Evolutionary conservation across 2,888 invertebrate genomes (phyloP).

Genomic region (Protonemura montana): DNA sequence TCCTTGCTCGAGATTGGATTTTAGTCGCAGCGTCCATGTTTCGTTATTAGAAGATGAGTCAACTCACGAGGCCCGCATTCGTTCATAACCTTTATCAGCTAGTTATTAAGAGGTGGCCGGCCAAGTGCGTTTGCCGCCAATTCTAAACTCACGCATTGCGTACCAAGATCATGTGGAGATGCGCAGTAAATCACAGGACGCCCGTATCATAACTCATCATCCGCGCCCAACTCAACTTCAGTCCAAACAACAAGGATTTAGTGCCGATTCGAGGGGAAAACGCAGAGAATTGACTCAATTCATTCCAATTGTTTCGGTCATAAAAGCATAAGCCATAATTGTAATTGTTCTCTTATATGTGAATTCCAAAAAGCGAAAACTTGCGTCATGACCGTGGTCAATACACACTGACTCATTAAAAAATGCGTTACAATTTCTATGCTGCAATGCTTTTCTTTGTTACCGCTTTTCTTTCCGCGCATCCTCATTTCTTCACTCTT

Average conservation of each 20-base stretch:
- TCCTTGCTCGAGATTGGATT: no score
- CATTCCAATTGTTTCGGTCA: background rate
- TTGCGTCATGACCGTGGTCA: background rate
- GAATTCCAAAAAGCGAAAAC: background rate
- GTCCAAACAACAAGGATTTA: slow-evolving; percentile 22
- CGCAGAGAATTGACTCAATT: background rate
- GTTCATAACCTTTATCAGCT: background rate
- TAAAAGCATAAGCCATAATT: background rate
- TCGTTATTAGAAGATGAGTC: no score
- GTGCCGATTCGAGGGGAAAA: slow-evolving; percentile 16
- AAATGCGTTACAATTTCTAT: background rate
- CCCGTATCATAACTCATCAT: slow-evolving; percentile 19
- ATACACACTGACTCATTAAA: background rate
- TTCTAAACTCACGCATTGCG: background rate
- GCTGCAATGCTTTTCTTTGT: background rate
- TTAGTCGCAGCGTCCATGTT: no score
- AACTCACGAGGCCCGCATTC: background rate
- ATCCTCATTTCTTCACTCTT: background rate
- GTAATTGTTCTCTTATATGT: background rate
- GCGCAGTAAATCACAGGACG: slow-evolving; percentile 22
- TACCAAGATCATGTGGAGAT: background rate
- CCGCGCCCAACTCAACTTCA: background rate
- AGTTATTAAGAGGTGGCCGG: background rate
- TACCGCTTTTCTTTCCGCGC: background rate
- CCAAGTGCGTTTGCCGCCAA: background rate